These are phyloP conservation scores for Leptocoma aspasia DNA, from an alignment of 2,113 vertebrate genomes.

Conservation along the genomic window DNA sequence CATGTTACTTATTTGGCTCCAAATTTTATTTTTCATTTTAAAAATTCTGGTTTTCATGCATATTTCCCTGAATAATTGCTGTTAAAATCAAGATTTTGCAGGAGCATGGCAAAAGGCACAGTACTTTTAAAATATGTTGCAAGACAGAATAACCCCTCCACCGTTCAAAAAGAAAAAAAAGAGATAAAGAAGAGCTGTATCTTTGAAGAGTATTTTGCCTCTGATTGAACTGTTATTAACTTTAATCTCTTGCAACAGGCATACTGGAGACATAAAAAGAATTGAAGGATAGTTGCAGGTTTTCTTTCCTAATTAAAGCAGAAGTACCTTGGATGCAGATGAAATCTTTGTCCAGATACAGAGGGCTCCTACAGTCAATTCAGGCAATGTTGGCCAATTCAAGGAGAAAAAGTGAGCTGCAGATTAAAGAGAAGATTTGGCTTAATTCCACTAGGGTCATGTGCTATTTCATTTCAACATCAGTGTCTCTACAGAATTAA, in stretches of 20 bases:
- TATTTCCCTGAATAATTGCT: not conserved
- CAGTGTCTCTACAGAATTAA: not conserved
- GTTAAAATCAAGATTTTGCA: not conserved
- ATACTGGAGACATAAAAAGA: not conserved
- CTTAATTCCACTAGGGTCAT: not conserved
- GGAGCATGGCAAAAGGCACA: not conserved
- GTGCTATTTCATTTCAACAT: not conserved
- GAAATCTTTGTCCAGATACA: constrained; percentile 2
- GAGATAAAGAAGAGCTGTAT: not conserved
- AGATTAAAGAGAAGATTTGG: constrained; percentile 18
- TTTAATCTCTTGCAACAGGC: not conserved
- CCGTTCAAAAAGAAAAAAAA: not conserved
- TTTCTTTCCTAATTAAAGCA: not conserved
- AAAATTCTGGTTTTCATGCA: not conserved
- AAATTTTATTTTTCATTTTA: not conserved
- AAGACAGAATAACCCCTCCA: not conserved
- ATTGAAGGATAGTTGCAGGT: fast-evolving
- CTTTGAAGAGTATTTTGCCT: not conserved
- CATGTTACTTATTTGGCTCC: not conserved
- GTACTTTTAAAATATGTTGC: not conserved
- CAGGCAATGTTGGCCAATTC: not conserved
- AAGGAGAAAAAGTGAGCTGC: not conserved
- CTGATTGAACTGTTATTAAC: not conserved
- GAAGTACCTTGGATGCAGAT: not conserved
- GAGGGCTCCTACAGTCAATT: not conserved